Conservation (phyloP, 53 echinoderm and acorn worm species). For the Echinometra lucunter region DNA sequence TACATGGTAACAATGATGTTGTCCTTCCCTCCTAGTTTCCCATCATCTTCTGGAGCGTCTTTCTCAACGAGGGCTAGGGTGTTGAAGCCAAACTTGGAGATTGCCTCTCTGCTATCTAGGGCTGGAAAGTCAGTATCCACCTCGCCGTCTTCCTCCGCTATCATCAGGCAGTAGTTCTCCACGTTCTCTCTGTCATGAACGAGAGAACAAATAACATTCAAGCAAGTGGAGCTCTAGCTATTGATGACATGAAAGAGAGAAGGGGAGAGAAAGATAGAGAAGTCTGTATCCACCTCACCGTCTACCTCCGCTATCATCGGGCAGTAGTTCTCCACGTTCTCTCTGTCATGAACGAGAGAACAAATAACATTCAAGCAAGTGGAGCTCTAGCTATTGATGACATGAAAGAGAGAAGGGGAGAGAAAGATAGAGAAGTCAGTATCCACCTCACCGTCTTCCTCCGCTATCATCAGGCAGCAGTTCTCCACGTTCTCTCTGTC, state of each 20-base stretch:
- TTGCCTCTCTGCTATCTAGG: constrained; percentile 84
- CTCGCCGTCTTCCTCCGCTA: constrained; percentile 96
- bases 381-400: neutral
- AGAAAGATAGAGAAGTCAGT: constrained; percentile 82
- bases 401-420: constrained; percentile 15
- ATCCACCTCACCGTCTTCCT: constrained; percentile 87
- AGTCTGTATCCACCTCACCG: constrained; percentile 82
- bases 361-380: neutral
- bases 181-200: constrained; percentile 82
- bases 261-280: constrained; percentile 75
- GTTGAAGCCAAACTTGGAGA: constrained; percentile 93
- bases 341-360: constrained; percentile 51
- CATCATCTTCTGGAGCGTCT: constrained; percentile 69
- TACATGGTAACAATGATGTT: constrained; percentile 86
- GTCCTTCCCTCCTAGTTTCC: constrained; percentile 61
- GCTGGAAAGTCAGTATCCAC: constrained; percentile 87
- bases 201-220: neutral
- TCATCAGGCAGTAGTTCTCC: constrained; percentile 91
- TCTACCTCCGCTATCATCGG: constrained; percentile 89
- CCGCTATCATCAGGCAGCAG: constrained; percentile 87
- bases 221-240: too few relatives aligned
- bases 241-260: neutral
- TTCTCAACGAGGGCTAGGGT: constrained; percentile 79
- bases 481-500: constrained; percentile 83
- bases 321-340: constrained; percentile 86